A percentile compares a stretch with the other conserved stretches of the same genome.
Evolutionary conservation across 2,797 vertebrate species (phyloP).

Genomic region (Petrocephalus sullivani): DNA sequence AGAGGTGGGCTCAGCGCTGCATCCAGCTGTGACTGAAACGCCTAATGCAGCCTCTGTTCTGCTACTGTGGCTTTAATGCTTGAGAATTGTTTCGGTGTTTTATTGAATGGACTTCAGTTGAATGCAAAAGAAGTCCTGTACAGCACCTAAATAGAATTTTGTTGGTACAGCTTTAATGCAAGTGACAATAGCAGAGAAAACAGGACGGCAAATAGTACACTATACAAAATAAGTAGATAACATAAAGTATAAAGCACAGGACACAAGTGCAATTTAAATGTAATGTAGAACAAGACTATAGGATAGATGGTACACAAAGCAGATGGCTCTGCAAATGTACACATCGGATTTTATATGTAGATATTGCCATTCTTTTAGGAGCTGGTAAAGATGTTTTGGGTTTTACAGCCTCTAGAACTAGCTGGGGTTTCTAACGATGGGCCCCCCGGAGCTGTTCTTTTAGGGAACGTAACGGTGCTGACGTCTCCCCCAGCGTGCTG

Average conservation of each 20-base stretch:
- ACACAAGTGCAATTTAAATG: too few relatives aligned
- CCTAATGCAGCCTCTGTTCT: not conserved
- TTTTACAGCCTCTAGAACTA: not conserved
- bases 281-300: too few relatives aligned
- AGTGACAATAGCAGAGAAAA: too few relatives aligned
- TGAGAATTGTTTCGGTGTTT: not conserved
- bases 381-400: not conserved
- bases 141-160: too few relatives aligned
- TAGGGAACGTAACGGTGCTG: not conserved
- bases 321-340: too few relatives aligned
- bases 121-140: not conserved
- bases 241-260: too few relatives aligned
- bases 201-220: too few relatives aligned
- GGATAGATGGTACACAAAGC: too few relatives aligned
- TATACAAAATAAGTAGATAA: too few relatives aligned
- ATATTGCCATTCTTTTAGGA: not conserved
- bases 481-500: conserved; percentile 67
- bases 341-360: not conserved
- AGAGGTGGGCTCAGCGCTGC: not conserved
- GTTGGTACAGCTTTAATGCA: too few relatives aligned
- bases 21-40: not conserved
- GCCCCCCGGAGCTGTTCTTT: not conserved
- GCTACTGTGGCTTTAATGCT: not conserved
- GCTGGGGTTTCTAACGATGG: not conserved
- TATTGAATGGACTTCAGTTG: not conserved